Percentiles rank a stretch among this genome's conserved stretches.
These are phyloP conservation scores for Acanthochromis polyacanthus DNA, from an alignment of 2,113 vertebrate species.

Conservation along the genomic window DNA sequence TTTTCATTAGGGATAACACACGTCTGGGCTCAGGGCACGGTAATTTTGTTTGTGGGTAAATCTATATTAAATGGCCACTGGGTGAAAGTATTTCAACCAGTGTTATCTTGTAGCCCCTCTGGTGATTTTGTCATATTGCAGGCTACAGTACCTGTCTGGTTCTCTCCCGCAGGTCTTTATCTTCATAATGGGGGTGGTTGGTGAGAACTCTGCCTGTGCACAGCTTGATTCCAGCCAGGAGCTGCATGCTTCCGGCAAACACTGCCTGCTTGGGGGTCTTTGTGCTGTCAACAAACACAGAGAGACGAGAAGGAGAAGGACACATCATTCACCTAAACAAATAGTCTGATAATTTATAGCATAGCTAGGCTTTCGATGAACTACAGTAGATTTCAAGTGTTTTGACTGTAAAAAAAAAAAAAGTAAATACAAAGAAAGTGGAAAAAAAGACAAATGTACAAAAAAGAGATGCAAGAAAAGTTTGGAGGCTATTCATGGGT, in stretches of 20 bases:
- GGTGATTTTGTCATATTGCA: conserved; percentile 1
- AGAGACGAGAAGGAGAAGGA: conserved; percentile 10
- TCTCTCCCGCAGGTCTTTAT: conserved; percentile 92
- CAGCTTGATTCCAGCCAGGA: conserved; percentile 96
- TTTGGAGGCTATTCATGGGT: conserved; percentile 20
- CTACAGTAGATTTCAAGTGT: background rate
- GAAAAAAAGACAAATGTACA: background rate
- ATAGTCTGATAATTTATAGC: background rate
- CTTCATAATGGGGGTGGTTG: conserved; percentile 98
- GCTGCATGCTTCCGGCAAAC: conserved; percentile 98
- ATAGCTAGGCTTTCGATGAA: background rate
- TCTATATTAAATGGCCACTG: too few species aligned
- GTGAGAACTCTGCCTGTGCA: conserved; percentile 95
- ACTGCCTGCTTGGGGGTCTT: conserved; percentile 91
- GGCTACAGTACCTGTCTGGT: conserved; percentile 89
- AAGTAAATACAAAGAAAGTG: background rate
- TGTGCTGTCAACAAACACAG: conserved; percentile 82
- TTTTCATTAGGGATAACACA: too few species aligned
- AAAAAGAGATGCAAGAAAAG: background rate
- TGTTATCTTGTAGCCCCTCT: conserved; percentile 15
- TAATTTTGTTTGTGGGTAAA: too few species aligned
- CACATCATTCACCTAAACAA: conserved; percentile 15
- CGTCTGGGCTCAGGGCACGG: too few species aligned
- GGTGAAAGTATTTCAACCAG: too few species aligned
- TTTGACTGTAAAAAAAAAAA: background rate